phyloP scores from a whole-genome alignment of 1,140 invertebrate species.

The Myzus persicae region DNA sequence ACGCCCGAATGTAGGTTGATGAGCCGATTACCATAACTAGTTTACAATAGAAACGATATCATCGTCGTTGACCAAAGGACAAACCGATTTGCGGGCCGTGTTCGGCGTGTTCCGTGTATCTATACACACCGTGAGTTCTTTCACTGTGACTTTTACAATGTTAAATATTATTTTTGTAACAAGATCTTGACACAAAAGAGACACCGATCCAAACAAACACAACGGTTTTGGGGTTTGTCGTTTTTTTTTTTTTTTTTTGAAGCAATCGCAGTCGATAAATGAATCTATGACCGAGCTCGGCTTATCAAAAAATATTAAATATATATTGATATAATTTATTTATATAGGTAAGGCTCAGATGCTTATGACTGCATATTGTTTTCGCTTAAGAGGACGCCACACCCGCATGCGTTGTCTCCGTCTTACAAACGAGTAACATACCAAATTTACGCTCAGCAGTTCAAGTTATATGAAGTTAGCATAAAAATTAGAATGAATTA shows the following conservation, averaged over 20 bases:
- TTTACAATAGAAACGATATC: not conserved
- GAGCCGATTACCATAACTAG: constrained; percentile 14
- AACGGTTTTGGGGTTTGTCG: not conserved
- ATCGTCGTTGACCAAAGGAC: not conserved
- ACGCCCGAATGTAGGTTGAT: constrained; percentile 4
- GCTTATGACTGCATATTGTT: no score
- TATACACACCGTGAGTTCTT: not conserved
- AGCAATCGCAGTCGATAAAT: not conserved
- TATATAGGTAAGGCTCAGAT: no score
- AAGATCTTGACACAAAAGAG: not conserved
- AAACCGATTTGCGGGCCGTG: not conserved
- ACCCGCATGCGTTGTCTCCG: no score
- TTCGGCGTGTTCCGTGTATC: not conserved
- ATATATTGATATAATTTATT: not conserved
- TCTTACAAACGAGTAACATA: no score
- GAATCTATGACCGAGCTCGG: not conserved
- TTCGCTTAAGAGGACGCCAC: no score
- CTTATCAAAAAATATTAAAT: not conserved
- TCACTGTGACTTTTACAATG: not conserved
- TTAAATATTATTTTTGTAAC: not conserved
- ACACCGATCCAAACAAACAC: not conserved
- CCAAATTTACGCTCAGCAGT: no score
- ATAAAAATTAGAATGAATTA: no score
- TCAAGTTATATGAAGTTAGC: no score
- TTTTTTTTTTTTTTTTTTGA: not conserved